phyloP scores from a whole-genome alignment of 1,140 invertebrate genomes.

The Drosophila mojavensis region DNA sequence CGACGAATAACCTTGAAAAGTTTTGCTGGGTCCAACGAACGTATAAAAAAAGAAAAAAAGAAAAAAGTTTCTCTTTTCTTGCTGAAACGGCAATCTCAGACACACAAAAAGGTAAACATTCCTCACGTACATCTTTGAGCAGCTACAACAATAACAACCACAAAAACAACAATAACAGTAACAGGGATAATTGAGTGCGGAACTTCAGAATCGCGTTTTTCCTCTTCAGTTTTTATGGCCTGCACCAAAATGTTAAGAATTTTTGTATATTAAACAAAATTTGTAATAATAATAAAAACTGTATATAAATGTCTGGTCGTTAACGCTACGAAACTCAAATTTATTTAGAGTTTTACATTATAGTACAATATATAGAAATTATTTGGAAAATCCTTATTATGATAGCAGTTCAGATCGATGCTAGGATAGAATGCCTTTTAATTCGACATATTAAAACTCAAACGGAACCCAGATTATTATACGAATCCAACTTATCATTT shows the following conservation, averaged over 20 bases:
- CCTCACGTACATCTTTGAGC: conserved; percentile 47
- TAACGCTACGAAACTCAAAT: neutral
- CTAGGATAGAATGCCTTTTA: too few relatives aligned
- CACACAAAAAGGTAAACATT: conserved; percentile 54
- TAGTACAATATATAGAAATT: too few relatives aligned
- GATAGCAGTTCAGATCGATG: too few relatives aligned
- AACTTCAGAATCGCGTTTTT: conserved; percentile 12
- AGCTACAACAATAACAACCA: conserved; percentile 23
- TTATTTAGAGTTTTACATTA: neutral
- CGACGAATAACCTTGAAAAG: conserved; percentile 75
- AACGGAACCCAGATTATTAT: too few relatives aligned
- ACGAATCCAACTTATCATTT: too few relatives aligned
- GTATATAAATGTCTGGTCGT: neutral
- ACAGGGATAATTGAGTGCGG: conserved; percentile 19
- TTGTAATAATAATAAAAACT: neutral
- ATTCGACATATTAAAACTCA: too few relatives aligned
- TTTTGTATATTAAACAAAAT: neutral
- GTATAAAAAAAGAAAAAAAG: conserved; percentile 45
- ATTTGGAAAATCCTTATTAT: neutral
- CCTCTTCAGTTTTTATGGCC: neutral
- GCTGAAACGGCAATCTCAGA: conserved; percentile 52
- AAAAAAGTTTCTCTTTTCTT: conserved; percentile 54
- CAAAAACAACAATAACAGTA: conserved; percentile 19
- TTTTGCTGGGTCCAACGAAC: conserved; percentile 74
- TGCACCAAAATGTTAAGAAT: neutral